These are phyloP conservation scores for Cephalopholis sonnerati DNA, from an alignment of 2,113 vertebrate genomes.

Conservation along the genomic window DNA sequence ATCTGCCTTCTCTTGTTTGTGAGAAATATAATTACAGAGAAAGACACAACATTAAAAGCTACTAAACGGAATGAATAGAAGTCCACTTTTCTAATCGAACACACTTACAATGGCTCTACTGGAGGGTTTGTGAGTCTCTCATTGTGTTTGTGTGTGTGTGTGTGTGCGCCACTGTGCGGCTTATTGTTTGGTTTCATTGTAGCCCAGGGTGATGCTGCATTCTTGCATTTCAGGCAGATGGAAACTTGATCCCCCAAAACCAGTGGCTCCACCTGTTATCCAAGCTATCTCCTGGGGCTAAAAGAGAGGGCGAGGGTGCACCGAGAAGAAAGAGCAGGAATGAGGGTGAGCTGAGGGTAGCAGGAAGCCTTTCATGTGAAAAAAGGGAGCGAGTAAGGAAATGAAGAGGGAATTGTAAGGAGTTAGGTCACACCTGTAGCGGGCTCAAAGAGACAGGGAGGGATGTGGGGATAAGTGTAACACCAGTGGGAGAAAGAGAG, in stretches of 20 bases:
- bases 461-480: conserved; percentile 72
- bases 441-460: conserved; percentile 72
- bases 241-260: conserved; percentile 72
- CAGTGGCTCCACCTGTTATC: conserved; percentile 77
- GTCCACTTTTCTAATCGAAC: conserved; percentile 30
- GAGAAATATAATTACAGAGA: conserved; percentile 28
- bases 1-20: background rate
- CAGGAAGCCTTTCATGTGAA: conserved; percentile 77
- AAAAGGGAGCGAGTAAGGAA: conserved; percentile 42
- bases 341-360: conserved; percentile 65
- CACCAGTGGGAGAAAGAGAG: conserved; percentile 63
- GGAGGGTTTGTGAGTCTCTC: conserved; percentile 2
- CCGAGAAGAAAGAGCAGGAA: conserved; percentile 58
- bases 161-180: conserved; percentile 5
- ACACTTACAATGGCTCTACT: conserved; percentile 16
- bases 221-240: conserved; percentile 71
- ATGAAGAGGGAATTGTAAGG: conserved; percentile 67
- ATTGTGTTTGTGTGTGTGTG: background rate
- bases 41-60: conserved; percentile 35
- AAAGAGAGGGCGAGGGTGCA: conserved; percentile 53
- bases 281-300: conserved; percentile 72
- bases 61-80: conserved; percentile 39
- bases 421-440: conserved; percentile 76
- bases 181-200: conserved; percentile 61
- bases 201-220: conserved; percentile 56